Percentiles rank a stretch among this genome's conserved stretches.
phyloP scores from a whole-genome alignment of 2,888 invertebrate genomes.

The Agrochola lota region DNA sequence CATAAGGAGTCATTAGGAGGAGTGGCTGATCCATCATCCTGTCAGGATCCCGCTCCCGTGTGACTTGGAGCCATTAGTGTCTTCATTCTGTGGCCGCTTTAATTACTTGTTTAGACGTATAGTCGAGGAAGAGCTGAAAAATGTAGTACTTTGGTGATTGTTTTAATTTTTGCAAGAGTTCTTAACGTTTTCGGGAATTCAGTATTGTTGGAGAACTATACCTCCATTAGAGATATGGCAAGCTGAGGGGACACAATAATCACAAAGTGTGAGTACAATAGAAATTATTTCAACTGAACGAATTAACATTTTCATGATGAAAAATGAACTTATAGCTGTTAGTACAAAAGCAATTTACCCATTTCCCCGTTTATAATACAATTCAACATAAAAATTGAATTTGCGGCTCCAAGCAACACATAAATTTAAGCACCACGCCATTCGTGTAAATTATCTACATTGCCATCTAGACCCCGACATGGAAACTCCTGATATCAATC shows the following conservation, averaged over 20 bases:
- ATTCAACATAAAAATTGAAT: background rate
- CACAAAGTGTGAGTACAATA: background rate
- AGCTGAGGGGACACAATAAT: background rate
- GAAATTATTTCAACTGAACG: background rate
- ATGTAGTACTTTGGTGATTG: constrained; percentile 31
- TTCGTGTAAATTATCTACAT: constrained; percentile 43
- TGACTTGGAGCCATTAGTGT: constrained; percentile 73
- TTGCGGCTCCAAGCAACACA: constrained; percentile 12
- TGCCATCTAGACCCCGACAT: constrained; percentile 50
- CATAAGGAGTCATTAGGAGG: constrained; percentile 74
- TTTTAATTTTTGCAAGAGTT: constrained; percentile 9
- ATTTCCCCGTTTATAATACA: background rate
- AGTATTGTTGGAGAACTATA: no score
- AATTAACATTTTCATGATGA: background rate
- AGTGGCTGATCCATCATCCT: constrained; percentile 78
- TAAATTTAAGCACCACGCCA: constrained; percentile 14
- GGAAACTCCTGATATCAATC: constrained; percentile 56
- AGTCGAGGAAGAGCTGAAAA: constrained; percentile 53
- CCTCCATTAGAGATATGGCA: no score
- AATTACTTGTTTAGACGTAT: constrained; percentile 65
- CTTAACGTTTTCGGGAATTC: background rate
- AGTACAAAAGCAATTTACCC: background rate
- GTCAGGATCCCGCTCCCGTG: constrained; percentile 72
- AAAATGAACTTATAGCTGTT: background rate
- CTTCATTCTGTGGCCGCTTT: constrained; percentile 72